Base-by-base conservation (phyloP, 2,797 vertebrate genomes). In the Rhinoraja longicauda region DNA sequence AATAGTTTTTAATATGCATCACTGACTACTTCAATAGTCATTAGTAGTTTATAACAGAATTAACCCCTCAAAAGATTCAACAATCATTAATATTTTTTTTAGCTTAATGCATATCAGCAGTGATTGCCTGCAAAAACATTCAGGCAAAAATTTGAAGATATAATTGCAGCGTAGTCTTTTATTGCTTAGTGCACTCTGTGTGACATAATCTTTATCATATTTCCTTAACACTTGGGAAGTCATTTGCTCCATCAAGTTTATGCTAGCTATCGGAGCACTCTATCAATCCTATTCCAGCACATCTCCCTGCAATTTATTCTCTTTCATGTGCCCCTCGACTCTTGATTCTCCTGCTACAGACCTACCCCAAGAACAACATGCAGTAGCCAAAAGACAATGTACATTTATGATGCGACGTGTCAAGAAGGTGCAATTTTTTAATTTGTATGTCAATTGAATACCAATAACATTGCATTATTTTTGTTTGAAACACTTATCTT, bases 1-100 rank as follows among this genome's bases (percentile, higher is more conserved):
- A 36, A 39, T 45, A 88, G n/a, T 39, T 67, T 59, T 70, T 64
- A 91, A 73, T 39, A 91, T 72, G 36, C 64, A 92, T 92, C 90
- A 45, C 10, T 92, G 62, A 32, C 3, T 39, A 67, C 75, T 92
- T 21, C 26, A 36, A n/a, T 88, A 15, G 13, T 6, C 70, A 72
- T 53, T 91, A 70, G 21, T 39, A 24, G 24, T 91, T 21, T 73
- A 53, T 53, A 73, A 91, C 24, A 91, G 67, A 73, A 92, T 92
- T 92, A 92, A 70, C 39, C 19, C 39, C 10, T 67, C 64, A 53
- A 75, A 88, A 75, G 84, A 29, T 53, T 26, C 36, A 75, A 92
- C 29, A 53, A 29, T 72, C 36, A 84, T 84, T 19, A 21, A 90
- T 67, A 32, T 7, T 9, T 70, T 24, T 91, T 90, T 45, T 72